Evolutionary conservation across 2,797 vertebrate species (phyloP).

Genomic region (Pempheris klunzingeri): DNA sequence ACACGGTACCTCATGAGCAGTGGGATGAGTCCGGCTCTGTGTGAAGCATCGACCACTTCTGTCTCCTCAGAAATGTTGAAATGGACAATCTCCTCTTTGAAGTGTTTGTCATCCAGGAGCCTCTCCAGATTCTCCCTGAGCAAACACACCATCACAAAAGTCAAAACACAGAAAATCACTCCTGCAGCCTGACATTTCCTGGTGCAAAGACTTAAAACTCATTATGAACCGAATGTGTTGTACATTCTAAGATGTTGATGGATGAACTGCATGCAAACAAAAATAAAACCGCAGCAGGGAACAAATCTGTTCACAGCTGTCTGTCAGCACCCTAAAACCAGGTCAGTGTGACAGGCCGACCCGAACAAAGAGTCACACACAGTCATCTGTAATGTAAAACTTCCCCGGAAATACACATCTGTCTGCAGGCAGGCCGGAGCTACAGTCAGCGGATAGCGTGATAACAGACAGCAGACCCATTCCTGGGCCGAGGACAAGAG

Average conservation of each 20-base stretch:
- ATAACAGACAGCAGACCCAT: conserved; percentile 50
- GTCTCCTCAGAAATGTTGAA: conserved; percentile 96
- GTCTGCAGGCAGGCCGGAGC: conserved; percentile 34
- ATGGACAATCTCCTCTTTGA: conserved; percentile 97
- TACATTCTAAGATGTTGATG: not conserved
- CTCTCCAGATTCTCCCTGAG: conserved; percentile 93
- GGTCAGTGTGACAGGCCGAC: conserved; percentile 29
- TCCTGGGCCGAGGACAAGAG: conserved; percentile 54
- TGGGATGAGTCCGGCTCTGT: conserved; percentile 91
- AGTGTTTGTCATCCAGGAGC: conserved; percentile 93
- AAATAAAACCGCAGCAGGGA: not conserved
- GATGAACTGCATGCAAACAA: not conserved
- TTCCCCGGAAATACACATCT: conserved; percentile 17
- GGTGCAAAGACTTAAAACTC: not conserved
- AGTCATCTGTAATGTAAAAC: conserved; percentile 42
- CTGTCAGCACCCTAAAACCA: conserved; percentile 8
- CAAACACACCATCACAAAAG: conserved; percentile 25
- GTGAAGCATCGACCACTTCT: conserved; percentile 86
- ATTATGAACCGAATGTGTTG: not conserved
- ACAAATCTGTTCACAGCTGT: not conserved
- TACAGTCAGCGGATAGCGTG: conserved; percentile 53
- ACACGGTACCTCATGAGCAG: conserved; percentile 93
- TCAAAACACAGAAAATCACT: conserved; percentile 1
- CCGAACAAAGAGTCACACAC: conserved; percentile 46
- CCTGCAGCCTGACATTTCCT: not conserved